Evolutionary conservation across 2,797 vertebrate species (phyloP).

Genomic region (Tachyglossus aculeatus): DNA sequence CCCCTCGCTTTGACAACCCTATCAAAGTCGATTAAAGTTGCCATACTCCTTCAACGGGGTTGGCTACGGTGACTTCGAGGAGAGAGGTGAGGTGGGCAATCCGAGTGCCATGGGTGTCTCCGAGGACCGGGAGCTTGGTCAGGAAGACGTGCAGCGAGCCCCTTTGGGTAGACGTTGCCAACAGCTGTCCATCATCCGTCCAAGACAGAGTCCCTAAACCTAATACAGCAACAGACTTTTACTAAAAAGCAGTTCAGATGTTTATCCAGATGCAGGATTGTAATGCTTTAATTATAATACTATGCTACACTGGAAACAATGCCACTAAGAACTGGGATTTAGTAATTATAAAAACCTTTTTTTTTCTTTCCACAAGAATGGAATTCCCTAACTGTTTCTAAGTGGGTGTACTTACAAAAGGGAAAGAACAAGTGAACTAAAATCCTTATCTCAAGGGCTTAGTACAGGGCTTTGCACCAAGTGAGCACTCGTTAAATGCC

Average conservation of each 20-base stretch:
- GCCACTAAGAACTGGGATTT: too few species aligned
- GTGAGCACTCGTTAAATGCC: too few species aligned
- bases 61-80: slow-evolving; percentile 89
- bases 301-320: background rate
- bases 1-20: slow-evolving; percentile 5
- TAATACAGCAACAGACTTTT: slow-evolving; percentile 56
- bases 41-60: slow-evolving; percentile 85
- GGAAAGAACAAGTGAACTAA: too few species aligned
- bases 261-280: too few species aligned
- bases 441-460: too few species aligned
- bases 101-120: slow-evolving; percentile 84
- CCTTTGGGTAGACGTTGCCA: slow-evolving; percentile 86
- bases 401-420: too few species aligned
- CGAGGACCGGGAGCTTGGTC: slow-evolving; percentile 89
- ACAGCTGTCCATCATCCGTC: slow-evolving; percentile 91
- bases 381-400: too few species aligned
- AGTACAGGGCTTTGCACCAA: too few species aligned
- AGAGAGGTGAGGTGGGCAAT: slow-evolving; percentile 91
- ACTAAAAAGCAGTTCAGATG: accelerated
- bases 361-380: too few species aligned
- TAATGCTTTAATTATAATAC: too few species aligned
- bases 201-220: slow-evolving; percentile 88
- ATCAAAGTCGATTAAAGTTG: slow-evolving; percentile 37
- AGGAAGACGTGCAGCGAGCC: slow-evolving; percentile 88
- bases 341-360: too few species aligned